Evolutionary conservation across 2,113 vertebrate genomes (phyloP), one percentile per base, ranked within the genome.

Genomic region (Takifugu flavidus): DNA sequence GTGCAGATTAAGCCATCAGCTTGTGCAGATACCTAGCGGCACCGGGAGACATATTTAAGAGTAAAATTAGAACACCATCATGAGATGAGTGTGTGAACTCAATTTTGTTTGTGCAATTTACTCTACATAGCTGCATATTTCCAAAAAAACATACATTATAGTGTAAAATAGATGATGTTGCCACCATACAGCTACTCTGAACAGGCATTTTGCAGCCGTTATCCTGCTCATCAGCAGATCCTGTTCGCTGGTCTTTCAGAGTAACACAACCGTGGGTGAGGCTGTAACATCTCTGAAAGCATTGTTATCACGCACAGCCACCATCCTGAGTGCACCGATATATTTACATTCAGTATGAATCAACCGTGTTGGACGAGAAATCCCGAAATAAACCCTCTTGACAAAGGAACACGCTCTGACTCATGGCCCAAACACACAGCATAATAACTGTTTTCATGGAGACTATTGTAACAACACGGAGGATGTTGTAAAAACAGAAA

Each of bases 1-100:
- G 54, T 59, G 73, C 78, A 80, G 56, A 84, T 63, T 74, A 53
- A 69, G 28, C 12, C 70, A 65, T 53, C 39, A 59, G 62, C 42
- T 57, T 76, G 69, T 28, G 42, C 77, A 62, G 8, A 11, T 51
- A 51, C 6, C 61, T 20, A 27, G 13, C 61, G 11, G 11, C 58
- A 64, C 44, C 15, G 54, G 62, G 70, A 70, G 58, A 66, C 20
- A 20, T 20, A 63, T 4, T 45, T n/a, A 55, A 60, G 4, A 20
- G 20, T 20, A 20, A 20, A 20, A 20, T 20, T 20, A 20, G 20
- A 20, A 20, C 20, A 20, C 20, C 20, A 20, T 20, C 20, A 20
- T 20, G 20, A 20, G 20, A 20, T 20, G 20, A 20, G 20, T 20
- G 20, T 20, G 15, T 26, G 13, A 58, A 29, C n/a, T 20, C 47